These are phyloP conservation scores for Thermophis baileyi DNA, from an alignment of 2,113 vertebrate genomes.

Conservation along the genomic window DNA sequence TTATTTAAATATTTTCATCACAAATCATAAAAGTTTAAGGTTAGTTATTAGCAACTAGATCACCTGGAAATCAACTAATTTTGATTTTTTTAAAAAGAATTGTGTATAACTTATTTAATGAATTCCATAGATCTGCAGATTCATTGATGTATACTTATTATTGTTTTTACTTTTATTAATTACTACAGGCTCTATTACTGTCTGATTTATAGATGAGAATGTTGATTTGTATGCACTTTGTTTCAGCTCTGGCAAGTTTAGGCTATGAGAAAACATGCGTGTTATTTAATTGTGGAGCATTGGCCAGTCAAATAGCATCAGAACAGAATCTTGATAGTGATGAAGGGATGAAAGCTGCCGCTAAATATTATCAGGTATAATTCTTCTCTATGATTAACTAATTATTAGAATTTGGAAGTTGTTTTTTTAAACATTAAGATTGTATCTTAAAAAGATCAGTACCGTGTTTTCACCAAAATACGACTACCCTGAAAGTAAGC, in stretches of 20 bases:
- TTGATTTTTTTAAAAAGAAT: background rate
- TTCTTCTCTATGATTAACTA: background rate
- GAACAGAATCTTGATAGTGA: constrained; percentile 97
- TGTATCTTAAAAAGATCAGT: background rate
- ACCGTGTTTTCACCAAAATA: no score
- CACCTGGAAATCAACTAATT: background rate
- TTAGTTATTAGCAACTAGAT: background rate
- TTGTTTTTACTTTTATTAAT: background rate
- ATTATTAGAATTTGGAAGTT: background rate
- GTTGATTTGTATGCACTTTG: background rate
- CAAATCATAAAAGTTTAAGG: background rate
- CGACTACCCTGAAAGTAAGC: no score
- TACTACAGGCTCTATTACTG: background rate
- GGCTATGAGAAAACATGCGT: constrained; percentile 98
- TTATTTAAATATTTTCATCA: background rate
- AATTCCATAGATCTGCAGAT: background rate
- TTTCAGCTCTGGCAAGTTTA: constrained; percentile 89
- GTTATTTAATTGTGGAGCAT: constrained; percentile 90
- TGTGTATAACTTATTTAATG: background rate
- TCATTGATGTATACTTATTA: background rate
- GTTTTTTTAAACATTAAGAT: background rate
- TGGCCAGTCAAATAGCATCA: constrained; percentile 95
- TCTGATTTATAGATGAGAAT: background rate
- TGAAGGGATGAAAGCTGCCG: constrained; percentile 90
- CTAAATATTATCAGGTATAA: constrained; percentile 92